Percentiles rank a stretch among this genome's conserved stretches.
Conservation (phyloP, 64 coral and sea anemone species). For the Montipora efflorescens region DNA sequence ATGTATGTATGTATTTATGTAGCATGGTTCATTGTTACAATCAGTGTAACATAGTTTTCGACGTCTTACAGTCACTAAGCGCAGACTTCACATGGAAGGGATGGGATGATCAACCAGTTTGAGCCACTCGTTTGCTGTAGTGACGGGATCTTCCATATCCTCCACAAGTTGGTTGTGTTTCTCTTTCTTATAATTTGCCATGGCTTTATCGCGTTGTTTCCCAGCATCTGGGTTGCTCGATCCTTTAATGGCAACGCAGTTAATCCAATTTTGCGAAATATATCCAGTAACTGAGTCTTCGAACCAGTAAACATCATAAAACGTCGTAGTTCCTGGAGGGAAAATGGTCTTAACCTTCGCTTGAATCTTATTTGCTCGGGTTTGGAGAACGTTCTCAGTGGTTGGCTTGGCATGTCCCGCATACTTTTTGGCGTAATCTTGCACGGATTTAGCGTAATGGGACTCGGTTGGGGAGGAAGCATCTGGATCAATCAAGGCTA, state of each 20-base stretch:
- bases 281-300: conserved; percentile 2
- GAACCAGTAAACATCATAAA: neutral
- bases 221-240: neutral
- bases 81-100: neutral
- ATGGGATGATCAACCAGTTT: conserved; percentile 33
- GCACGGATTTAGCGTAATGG: conserved; percentile 24
- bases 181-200: conserved; percentile 8
- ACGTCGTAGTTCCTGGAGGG: no score
- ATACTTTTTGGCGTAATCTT: conserved; percentile 36
- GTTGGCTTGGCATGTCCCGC: conserved; percentile 39
- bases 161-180: conserved; percentile 20
- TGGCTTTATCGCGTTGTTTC: neutral
- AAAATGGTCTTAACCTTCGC: no score
- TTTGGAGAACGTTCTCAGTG: neutral
- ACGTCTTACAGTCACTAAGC: no score
- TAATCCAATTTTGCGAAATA: neutral
- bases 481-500: conserved; percentile 35
- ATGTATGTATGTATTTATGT: no score
- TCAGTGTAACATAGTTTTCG: no score
- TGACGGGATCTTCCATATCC: conserved; percentile 43
- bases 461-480: neutral
- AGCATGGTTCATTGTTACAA: no score
- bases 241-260: no score
- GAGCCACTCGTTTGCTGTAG: conserved; percentile 60
- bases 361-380: conserved; percentile 14